Evolutionary conservation across 1,140 invertebrate genomes (phyloP).

Genomic region (Neodiprion fabricii): DNA sequence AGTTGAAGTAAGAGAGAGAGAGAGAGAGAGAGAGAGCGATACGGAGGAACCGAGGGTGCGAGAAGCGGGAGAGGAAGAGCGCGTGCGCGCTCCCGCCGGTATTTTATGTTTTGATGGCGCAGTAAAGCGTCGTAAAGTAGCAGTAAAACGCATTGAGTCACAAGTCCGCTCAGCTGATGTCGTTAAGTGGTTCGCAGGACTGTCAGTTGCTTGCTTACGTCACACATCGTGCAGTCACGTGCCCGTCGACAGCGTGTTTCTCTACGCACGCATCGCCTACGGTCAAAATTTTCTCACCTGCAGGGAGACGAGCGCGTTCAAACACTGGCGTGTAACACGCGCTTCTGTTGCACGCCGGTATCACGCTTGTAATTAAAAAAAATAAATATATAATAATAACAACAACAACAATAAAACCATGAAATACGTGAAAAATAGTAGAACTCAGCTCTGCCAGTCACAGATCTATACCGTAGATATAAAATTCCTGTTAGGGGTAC

Average conservation of each 20-base stretch:
- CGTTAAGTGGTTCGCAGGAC: constrained; percentile 46
- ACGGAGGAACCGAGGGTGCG: constrained; percentile 37
- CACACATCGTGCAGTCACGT: constrained; percentile 23
- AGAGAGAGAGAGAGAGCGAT: too few species aligned
- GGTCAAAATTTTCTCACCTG: too few species aligned
- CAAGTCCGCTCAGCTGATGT: constrained; percentile 59
- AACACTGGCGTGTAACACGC: too few species aligned
- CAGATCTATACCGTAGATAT: too few species aligned
- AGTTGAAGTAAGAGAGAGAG: background rate
- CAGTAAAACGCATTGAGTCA: constrained; percentile 63
- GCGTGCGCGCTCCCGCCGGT: constrained; percentile 52
- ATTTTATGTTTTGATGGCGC: constrained; percentile 64
- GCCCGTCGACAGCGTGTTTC: constrained; percentile 23
- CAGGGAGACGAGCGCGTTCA: too few species aligned
- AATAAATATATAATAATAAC: too few species aligned
- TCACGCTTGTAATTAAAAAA: too few species aligned
- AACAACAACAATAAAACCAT: too few species aligned
- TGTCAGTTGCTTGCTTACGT: constrained; percentile 38
- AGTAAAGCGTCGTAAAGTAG: constrained; percentile 62
- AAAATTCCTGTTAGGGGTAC: too few species aligned
- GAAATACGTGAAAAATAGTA: too few species aligned
- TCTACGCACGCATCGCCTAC: constrained; percentile 18
- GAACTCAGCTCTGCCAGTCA: too few species aligned
- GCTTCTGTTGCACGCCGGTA: too few species aligned
- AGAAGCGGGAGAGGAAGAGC: constrained; percentile 53